Evolutionary conservation across 2,888 invertebrate genomes (phyloP).

Genomic region (Amiota communis): DNA sequence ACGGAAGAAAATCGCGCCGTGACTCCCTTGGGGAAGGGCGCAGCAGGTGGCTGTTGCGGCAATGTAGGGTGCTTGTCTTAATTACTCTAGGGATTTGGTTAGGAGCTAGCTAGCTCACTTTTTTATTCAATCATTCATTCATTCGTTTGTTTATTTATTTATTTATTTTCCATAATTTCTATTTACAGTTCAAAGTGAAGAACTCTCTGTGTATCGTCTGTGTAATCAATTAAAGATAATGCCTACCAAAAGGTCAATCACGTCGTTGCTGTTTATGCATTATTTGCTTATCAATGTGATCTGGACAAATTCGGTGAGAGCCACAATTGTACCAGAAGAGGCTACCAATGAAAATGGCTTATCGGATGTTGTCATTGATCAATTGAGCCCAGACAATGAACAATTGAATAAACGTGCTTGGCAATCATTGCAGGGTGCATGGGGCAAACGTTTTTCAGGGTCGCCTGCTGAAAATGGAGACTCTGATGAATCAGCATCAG

Average conservation of each 20-base stretch:
- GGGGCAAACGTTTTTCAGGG: conserved; percentile 78
- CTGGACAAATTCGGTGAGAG: conserved; percentile 38
- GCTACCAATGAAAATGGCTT: conserved; percentile 45
- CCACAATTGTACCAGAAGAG: conserved; percentile 36
- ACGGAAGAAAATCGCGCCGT: background rate
- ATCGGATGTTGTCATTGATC: conserved; percentile 46
- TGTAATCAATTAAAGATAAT: background rate
- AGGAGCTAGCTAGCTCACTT: background rate
- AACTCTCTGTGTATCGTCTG: background rate
- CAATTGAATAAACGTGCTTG: conserved; percentile 75
- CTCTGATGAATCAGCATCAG: conserved; percentile 14
- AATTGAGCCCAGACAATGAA: conserved; percentile 53
- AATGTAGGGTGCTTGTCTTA: conserved; percentile 43
- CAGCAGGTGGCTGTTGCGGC: background rate
- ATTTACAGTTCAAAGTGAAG: conserved; percentile 34
- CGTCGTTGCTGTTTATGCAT: background rate
- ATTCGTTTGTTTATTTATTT: background rate
- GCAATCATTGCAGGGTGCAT: conserved; percentile 80
- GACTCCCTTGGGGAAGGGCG: background rate
- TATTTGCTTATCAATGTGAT: background rate
- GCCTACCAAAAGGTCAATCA: background rate
- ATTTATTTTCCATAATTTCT: background rate
- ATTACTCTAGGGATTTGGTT: conserved; percentile 36
- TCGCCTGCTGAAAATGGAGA: conserved; percentile 24
- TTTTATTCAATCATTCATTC: conserved; percentile 20